phyloP scores from a whole-genome alignment of 2,113 vertebrate species.

The Eubucco bourcierii region DNA sequence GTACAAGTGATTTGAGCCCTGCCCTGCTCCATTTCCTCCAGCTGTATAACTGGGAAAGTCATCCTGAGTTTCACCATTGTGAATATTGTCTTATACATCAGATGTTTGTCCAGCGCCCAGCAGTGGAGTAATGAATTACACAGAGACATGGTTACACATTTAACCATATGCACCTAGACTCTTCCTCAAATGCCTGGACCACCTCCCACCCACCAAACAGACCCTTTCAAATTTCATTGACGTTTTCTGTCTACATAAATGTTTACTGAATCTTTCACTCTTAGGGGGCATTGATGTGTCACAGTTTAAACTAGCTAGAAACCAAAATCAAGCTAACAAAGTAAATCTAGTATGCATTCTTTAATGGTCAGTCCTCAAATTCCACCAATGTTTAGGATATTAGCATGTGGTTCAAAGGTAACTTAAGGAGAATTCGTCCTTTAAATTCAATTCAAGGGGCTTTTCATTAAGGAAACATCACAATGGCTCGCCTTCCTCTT shows the following conservation, averaged over 20 bases:
- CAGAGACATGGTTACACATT: not conserved
- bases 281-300: not conserved
- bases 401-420: not conserved
- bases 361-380: not conserved
- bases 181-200: not conserved
- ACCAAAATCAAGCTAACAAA: not conserved
- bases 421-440: not conserved
- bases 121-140: not conserved
- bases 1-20: not conserved
- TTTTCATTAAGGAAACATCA: not conserved
- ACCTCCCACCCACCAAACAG: not conserved
- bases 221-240: not conserved
- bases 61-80: not conserved
- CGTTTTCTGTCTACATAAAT: not conserved
- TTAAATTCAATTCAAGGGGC: not conserved
- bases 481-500: not conserved
- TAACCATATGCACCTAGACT: not conserved
- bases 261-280: not conserved
- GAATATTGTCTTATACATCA: not conserved
- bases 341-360: not conserved
- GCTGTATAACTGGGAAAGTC: constrained; percentile 17
- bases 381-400: not conserved
- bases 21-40: not conserved
- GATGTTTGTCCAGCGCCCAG: not conserved
- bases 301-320: not conserved